Percentiles rank a stretch among this genome's conserved stretches.
phyloP scores from a whole-genome alignment of 2,797 vertebrate species.

The Tapera naevia region DNA sequence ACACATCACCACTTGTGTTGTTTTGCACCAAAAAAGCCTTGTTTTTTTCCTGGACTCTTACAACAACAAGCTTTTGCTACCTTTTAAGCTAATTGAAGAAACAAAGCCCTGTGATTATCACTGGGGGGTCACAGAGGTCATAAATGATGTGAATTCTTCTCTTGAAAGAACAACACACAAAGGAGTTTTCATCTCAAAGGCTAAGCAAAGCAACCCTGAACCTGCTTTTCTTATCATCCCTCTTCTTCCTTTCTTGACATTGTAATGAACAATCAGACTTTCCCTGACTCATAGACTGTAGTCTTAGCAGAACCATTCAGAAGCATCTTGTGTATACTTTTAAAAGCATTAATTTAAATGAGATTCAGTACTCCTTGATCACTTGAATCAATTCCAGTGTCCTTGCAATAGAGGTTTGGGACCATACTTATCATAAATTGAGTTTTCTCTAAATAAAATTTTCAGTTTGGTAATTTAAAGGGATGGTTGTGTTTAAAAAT shows the following conservation, averaged over 20 bases:
- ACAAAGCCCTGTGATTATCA: background rate
- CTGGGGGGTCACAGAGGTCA: background rate
- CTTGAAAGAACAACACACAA: background rate
- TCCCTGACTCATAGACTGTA: background rate
- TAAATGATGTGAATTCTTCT: slow-evolving; percentile 8
- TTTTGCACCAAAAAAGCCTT: background rate
- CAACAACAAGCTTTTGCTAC: background rate
- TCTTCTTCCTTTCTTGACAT: background rate
- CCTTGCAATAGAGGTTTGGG: background rate
- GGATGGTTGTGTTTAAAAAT: background rate
- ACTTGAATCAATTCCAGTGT: background rate
- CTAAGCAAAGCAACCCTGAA: background rate
- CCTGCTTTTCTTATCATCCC: background rate
- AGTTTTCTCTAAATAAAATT: background rate
- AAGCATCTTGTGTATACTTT: background rate
- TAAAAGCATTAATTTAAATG: background rate
- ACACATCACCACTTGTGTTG: background rate
- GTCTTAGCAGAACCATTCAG: background rate
- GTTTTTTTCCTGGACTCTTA: background rate
- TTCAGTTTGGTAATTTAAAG: background rate
- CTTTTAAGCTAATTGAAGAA: background rate
- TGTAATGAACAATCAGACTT: background rate
- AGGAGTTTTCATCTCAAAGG: background rate
- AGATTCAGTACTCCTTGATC: background rate
- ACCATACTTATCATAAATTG: background rate